These are phyloP conservation scores for Peromyscus eremicus DNA, from an alignment of 2,797 vertebrate genomes.

Conservation along the genomic window DNA sequence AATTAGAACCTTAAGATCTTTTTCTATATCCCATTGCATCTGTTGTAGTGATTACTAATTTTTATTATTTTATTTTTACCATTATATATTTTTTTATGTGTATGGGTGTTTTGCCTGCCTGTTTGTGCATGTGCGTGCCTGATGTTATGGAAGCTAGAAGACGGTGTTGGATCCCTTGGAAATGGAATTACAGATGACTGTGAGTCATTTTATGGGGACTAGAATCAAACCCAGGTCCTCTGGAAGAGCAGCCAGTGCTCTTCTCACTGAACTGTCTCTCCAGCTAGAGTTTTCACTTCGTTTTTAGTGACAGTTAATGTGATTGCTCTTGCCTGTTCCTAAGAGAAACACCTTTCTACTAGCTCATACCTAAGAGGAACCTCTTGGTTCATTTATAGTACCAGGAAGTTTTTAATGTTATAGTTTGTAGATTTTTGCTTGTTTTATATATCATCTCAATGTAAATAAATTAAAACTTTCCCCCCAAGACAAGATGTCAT, in stretches of 20 bases:
- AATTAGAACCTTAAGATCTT: conserved; percentile 42
- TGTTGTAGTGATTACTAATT: conserved; percentile 8
- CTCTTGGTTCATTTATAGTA: conserved; percentile 55
- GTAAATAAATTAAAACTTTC: conserved; percentile 35
- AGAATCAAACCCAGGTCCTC: neutral
- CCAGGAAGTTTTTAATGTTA: neutral
- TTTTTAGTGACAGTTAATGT: conserved; percentile 6
- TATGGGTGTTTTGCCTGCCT: neutral
- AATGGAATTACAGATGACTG: neutral
- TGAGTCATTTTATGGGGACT: neutral
- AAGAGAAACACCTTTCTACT: neutral
- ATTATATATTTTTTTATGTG: neutral
- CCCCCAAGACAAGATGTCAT: neutral
- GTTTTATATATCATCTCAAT: neutral
- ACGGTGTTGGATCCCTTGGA: neutral
- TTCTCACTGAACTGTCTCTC: neutral
- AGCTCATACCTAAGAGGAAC: neutral
- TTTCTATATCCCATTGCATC: neutral
- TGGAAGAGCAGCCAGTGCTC: neutral
- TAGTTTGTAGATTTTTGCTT: conserved; percentile 60
- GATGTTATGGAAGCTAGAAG: neutral
- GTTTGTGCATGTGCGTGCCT: neutral
- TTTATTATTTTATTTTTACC: neutral
- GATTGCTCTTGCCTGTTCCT: neutral
- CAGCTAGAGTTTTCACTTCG: neutral